These are phyloP conservation scores for Pteruthius melanotis DNA, from an alignment of 2,113 vertebrate genomes.

Conservation along the genomic window DNA sequence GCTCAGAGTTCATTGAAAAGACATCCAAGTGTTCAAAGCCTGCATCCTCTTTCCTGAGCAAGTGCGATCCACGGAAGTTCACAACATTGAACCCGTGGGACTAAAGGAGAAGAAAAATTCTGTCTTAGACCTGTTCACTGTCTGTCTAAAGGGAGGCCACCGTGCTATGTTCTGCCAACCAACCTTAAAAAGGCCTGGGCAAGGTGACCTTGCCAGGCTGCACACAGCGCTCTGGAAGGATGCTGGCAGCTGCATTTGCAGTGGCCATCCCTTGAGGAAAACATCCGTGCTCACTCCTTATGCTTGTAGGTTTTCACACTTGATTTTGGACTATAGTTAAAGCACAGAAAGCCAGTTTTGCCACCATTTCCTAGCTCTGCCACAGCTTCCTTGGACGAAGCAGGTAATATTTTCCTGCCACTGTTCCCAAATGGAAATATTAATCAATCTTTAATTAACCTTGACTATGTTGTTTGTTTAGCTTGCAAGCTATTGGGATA, in stretches of 20 bases:
- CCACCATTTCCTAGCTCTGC: background rate
- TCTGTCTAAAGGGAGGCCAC: background rate
- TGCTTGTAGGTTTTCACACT: background rate
- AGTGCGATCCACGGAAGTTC: background rate
- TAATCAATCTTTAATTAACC: background rate
- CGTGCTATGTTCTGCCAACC: background rate
- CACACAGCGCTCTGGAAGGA: background rate
- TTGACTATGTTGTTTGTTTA: background rate
- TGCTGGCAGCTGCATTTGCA: background rate
- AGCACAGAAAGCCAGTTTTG: background rate
- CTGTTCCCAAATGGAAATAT: background rate
- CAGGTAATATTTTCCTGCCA: background rate
- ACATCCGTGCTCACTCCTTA: accelerated
- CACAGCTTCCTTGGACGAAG: background rate
- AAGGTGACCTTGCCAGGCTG: background rate
- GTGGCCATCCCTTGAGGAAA: background rate
- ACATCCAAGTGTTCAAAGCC: background rate
- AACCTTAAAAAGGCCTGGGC: background rate
- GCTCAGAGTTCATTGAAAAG: background rate
- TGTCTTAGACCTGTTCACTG: background rate
- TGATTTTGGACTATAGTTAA: background rate
- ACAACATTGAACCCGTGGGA: background rate
- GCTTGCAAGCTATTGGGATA: background rate
- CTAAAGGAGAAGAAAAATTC: background rate
- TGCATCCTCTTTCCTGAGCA: background rate